Conservation (phyloP, 2,797 vertebrate genomes). For the Cossypha heuglini region DNA sequence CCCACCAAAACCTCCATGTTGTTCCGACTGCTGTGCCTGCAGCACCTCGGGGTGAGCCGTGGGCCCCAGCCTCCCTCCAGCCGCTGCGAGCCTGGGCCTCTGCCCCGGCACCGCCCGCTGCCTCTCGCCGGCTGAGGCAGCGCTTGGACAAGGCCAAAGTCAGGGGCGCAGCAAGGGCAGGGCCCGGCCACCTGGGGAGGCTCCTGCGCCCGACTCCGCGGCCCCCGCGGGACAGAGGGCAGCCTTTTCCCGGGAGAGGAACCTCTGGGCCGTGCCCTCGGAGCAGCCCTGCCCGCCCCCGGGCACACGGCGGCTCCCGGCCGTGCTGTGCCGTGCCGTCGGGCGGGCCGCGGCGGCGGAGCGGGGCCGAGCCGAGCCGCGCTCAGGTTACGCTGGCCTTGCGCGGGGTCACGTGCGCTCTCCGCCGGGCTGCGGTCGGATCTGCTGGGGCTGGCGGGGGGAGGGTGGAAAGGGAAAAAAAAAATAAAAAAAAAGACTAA, state of each 20-base stretch:
- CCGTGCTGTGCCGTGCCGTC: background rate
- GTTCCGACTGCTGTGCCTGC: background rate
- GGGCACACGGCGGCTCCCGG: background rate
- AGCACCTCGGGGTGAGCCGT: background rate
- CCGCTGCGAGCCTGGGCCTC: background rate
- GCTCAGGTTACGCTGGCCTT: background rate
- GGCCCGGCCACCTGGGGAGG: background rate
- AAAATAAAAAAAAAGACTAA: no score
- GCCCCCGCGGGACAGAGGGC: background rate
- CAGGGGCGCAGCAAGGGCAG: background rate
- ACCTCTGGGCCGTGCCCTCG: rapidly evolving
- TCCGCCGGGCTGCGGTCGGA: background rate
- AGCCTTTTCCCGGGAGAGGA: background rate
- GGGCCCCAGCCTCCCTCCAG: background rate
- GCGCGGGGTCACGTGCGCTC: background rate
- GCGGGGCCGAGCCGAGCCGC: background rate
- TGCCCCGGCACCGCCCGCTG: background rate
- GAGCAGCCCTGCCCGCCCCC: background rate
- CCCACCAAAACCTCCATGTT: background rate
- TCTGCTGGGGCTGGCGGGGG: background rate
- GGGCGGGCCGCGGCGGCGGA: background rate
- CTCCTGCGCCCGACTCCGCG: background rate
- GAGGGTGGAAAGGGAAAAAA: rapidly evolving
- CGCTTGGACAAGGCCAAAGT: conserved; percentile 65
- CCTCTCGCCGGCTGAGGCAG: background rate